Evolutionary conservation across 2,888 invertebrate species (phyloP).

Genomic region (Anorthoa munda): DNA sequence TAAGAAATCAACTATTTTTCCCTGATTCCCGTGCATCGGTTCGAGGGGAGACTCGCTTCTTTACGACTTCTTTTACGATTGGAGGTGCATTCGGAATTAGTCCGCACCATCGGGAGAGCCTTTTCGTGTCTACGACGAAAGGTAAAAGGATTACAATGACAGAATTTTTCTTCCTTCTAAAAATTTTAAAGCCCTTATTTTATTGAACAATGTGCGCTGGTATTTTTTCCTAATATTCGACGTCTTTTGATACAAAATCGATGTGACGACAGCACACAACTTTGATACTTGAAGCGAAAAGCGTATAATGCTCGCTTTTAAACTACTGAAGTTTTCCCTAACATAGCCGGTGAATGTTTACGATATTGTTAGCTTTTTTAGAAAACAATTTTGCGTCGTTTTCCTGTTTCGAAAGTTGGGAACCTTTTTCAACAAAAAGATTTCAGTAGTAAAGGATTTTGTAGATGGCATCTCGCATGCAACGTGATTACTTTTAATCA

Average conservation of each 20-base stretch:
- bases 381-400: slow-evolving; percentile 69
- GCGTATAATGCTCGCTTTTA: slow-evolving; percentile 76
- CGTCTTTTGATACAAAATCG: slow-evolving; percentile 40
- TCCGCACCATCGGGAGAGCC: slow-evolving; percentile 86
- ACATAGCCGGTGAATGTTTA: slow-evolving; percentile 75
- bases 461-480: slow-evolving; percentile 61
- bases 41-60: slow-evolving; percentile 88
- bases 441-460: slow-evolving; percentile 62
- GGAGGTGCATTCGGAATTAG: slow-evolving; percentile 91
- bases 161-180: slow-evolving; percentile 71
- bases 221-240: slow-evolving; percentile 27
- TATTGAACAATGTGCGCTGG: slow-evolving; percentile 35
- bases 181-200: slow-evolving; percentile 50
- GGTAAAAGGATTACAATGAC: slow-evolving; percentile 89
- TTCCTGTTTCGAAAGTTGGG: slow-evolving; percentile 57
- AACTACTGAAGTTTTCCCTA: slow-evolving; percentile 76
- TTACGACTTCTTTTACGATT: slow-evolving; percentile 91
- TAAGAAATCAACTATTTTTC: slow-evolving; percentile 91
- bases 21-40: slow-evolving; percentile 89
- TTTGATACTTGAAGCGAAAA: slow-evolving; percentile 72
- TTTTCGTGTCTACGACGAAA: slow-evolving; percentile 89
- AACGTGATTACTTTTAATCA: slow-evolving; percentile 74
- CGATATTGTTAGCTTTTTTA: slow-evolving; percentile 74
- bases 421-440: slow-evolving; percentile 61
- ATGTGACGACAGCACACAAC: slow-evolving; percentile 65